Percentiles rank a stretch among this genome's conserved stretches.
Evolutionary conservation across 2,113 vertebrate genomes (phyloP).

Genomic region (Boleophthalmus pectinirostris): DNA sequence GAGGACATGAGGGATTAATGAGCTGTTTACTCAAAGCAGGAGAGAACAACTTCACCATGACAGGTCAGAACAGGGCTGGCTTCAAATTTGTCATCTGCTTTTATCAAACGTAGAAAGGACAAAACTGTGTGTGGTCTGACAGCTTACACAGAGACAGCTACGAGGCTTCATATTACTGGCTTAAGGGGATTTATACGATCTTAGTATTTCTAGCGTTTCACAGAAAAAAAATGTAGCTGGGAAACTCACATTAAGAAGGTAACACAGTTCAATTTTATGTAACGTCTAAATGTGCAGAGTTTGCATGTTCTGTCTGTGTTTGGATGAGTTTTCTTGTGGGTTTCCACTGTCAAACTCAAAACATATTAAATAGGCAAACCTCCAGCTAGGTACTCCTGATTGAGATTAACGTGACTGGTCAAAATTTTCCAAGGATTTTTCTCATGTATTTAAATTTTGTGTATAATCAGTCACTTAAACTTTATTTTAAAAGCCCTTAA

Average conservation of each 20-base stretch:
- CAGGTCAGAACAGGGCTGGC: constrained; percentile 55
- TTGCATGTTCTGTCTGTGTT: background rate
- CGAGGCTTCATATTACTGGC: background rate
- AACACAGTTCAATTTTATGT: background rate
- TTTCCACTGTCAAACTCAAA: background rate
- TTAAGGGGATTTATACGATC: background rate
- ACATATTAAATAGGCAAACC: too few relatives aligned
- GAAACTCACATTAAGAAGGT: background rate
- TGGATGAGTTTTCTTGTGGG: background rate
- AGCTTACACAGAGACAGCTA: constrained; percentile 6
- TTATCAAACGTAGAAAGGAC: constrained; percentile 39
- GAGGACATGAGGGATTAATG: constrained; percentile 47
- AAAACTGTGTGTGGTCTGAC: constrained; percentile 54
- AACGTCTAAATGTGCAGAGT: background rate
- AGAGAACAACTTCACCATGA: constrained; percentile 50
- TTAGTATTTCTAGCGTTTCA: background rate
- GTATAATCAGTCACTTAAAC: too few relatives aligned
- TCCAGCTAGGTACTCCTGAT: too few relatives aligned
- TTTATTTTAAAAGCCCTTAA: too few relatives aligned
- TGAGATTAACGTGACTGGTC: too few relatives aligned
- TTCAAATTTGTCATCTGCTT: constrained; percentile 50
- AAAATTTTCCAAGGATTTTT: too few relatives aligned
- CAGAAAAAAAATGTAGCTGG: background rate
- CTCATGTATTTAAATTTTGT: too few relatives aligned
- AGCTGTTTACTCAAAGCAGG: constrained; percentile 59